Evolutionary conservation across 2,797 vertebrate genomes (phyloP).

Genomic region (Poeciliopsis paucimaculata): DNA sequence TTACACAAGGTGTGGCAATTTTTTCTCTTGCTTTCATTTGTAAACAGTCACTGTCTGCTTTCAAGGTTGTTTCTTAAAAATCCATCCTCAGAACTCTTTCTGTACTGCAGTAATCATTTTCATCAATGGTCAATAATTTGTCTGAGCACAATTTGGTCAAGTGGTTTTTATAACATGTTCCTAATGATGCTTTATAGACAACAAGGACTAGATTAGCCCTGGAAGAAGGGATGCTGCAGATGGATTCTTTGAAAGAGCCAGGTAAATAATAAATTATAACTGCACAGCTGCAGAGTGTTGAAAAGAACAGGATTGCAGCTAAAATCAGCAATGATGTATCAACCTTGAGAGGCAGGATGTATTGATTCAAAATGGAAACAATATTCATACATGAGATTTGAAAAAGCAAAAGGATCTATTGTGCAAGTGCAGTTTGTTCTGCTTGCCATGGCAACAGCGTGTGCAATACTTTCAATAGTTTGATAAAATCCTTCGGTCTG

Average conservation of each 20-base stretch:
- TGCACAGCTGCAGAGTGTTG: slow-evolving; percentile 44
- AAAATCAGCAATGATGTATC: slow-evolving; percentile 53
- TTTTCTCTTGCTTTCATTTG: slow-evolving; percentile 45
- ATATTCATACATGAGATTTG: slow-evolving; percentile 45
- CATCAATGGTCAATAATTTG: slow-evolving; percentile 75
- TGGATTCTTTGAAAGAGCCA: slow-evolving; percentile 46
- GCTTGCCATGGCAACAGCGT: slow-evolving; percentile 66
- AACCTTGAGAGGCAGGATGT: slow-evolving; percentile 65
- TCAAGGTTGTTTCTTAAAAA: slow-evolving; percentile 44
- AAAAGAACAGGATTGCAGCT: slow-evolving; percentile 40
- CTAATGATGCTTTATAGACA: slow-evolving; percentile 54
- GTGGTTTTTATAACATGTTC: slow-evolving; percentile 65
- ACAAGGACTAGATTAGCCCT: slow-evolving; percentile 68
- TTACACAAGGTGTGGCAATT: slow-evolving; percentile 65
- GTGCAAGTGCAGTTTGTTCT: slow-evolving; percentile 35
- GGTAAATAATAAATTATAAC: slow-evolving; percentile 65
- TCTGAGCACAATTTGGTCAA: slow-evolving; percentile 74
- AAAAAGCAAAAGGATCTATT: slow-evolving; percentile 46
- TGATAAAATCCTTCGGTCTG: slow-evolving; percentile 43
- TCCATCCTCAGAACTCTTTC: slow-evolving; percentile 40
- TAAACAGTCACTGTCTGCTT: slow-evolving; percentile 57
- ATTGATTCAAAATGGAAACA: slow-evolving; percentile 56
- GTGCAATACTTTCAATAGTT: slow-evolving; percentile 30
- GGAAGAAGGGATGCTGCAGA: slow-evolving; percentile 42
- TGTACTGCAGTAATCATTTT: slow-evolving; percentile 72